These are phyloP conservation scores for Gavialis gangeticus DNA, from an alignment of 2,113 vertebrate species.

Conservation along the genomic window DNA sequence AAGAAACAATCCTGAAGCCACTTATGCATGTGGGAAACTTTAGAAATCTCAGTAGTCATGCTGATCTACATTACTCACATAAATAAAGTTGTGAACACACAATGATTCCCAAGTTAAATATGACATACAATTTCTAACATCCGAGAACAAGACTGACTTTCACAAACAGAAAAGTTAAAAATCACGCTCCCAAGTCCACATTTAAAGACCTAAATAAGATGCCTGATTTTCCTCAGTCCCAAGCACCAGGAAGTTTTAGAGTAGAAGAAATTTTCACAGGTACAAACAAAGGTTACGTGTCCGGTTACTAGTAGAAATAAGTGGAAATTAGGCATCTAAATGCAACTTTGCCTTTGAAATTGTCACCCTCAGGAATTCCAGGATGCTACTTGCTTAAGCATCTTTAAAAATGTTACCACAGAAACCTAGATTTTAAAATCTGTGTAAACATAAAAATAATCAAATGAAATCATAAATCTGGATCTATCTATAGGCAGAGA, in stretches of 20 bases:
- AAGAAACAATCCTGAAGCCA: background rate
- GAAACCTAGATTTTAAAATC: background rate
- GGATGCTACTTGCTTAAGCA: background rate
- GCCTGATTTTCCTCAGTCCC: background rate
- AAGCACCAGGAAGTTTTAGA: fast-evolving
- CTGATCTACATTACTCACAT: background rate
- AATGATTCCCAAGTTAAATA: background rate
- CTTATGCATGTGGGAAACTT: background rate
- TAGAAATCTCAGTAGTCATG: background rate
- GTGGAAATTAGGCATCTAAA: fast-evolving
- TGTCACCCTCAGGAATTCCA: background rate
- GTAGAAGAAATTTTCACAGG: too few species aligned
- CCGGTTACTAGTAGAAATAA: background rate
- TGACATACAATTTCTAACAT: background rate
- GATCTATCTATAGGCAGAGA: background rate
- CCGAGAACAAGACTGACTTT: background rate
- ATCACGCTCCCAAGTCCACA: background rate
- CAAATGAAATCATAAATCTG: background rate
- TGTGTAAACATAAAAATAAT: fast-evolving
- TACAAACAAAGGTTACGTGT: background rate
- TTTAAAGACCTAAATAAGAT: background rate
- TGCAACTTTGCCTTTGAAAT: fast-evolving
- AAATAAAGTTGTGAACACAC: fast-evolving
- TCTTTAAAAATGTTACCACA: background rate
- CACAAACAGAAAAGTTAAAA: background rate